phyloP scores from a whole-genome alignment of 2,888 invertebrate species.

The Fragum whitleyi region DNA sequence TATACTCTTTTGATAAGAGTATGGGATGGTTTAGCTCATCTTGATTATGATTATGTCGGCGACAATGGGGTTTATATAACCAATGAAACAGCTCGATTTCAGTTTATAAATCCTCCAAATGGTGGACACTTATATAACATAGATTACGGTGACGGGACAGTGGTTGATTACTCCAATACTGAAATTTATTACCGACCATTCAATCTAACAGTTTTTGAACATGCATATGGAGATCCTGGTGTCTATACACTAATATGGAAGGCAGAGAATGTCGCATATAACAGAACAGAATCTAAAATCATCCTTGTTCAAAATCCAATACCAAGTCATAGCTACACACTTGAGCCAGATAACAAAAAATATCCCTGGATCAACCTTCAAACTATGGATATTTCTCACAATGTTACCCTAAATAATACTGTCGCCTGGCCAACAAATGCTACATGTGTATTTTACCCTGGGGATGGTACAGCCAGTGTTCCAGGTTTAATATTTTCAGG shows the following conservation, averaged over 20 bases:
- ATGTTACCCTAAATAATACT: slow-evolving; percentile 47
- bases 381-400: slow-evolving; percentile 36
- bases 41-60: slow-evolving; percentile 37
- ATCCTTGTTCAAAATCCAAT: slow-evolving; percentile 59
- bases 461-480: slow-evolving; percentile 33
- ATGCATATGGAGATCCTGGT: slow-evolving; percentile 40
- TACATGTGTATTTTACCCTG: slow-evolving; percentile 52
- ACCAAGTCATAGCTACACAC: slow-evolving; percentile 35
- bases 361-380: slow-evolving; percentile 62
- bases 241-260: slow-evolving; percentile 51
- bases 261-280: slow-evolving; percentile 42
- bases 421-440: slow-evolving; percentile 56
- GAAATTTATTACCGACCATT: slow-evolving; percentile 36
- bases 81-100: slow-evolving; percentile 49
- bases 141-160: slow-evolving; percentile 52
- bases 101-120: slow-evolving; percentile 50
- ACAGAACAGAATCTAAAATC: slow-evolving; percentile 35
- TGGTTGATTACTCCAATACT: slow-evolving; percentile 16
- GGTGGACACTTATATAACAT: slow-evolving; percentile 52
- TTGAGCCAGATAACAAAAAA: slow-evolving; percentile 49
- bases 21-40: slow-evolving; percentile 48
- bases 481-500: slow-evolving; percentile 23
- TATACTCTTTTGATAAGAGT: slow-evolving; percentile 31
- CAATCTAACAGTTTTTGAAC: slow-evolving; percentile 40
- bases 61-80: slow-evolving; percentile 56